Conservation (phyloP, 1,140 invertebrate genomes). For the Achatina immaculata region DNA sequence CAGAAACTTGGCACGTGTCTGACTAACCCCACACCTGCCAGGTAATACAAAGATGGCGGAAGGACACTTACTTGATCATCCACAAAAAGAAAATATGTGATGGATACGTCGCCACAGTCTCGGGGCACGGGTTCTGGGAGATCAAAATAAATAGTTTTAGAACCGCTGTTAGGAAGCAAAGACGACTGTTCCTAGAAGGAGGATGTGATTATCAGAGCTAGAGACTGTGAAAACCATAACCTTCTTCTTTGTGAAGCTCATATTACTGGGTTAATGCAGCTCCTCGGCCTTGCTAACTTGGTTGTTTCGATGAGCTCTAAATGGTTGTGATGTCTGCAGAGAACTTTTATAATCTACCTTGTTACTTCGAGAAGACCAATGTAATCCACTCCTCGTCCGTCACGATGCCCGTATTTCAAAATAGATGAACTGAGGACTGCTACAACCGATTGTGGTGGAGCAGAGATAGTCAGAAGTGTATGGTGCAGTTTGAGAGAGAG, state of each 20-base stretch:
- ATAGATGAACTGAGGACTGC: no score
- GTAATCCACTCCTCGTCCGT: no score
- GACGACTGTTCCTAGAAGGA: neutral
- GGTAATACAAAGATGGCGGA: no score
- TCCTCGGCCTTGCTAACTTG: neutral
- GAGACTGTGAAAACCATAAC: neutral
- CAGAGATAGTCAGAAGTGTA: no score
- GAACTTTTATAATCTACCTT: no score
- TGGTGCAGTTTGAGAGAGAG: no score
- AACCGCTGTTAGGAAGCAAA: neutral
- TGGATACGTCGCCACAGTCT: conserved; percentile 2
- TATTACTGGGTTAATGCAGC: neutral
- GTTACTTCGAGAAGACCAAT: no score
- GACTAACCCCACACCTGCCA: neutral
- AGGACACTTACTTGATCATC: conserved; percentile 11
- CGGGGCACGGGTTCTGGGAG: conserved; percentile 18
- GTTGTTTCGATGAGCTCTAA: no score
- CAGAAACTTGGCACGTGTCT: neutral
- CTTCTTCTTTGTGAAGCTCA: neutral
- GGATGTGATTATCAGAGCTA: neutral
- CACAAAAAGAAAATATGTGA: conserved; percentile 17
- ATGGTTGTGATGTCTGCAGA: no score
- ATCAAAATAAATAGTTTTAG: neutral
- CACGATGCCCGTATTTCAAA: no score
- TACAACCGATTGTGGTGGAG: no score